A percentile compares a stretch with the other conserved stretches of the same genome.
These are phyloP conservation scores for Physeter macrocephalus DNA, from an alignment of 2,113 vertebrate species.

Conservation along the genomic window DNA sequence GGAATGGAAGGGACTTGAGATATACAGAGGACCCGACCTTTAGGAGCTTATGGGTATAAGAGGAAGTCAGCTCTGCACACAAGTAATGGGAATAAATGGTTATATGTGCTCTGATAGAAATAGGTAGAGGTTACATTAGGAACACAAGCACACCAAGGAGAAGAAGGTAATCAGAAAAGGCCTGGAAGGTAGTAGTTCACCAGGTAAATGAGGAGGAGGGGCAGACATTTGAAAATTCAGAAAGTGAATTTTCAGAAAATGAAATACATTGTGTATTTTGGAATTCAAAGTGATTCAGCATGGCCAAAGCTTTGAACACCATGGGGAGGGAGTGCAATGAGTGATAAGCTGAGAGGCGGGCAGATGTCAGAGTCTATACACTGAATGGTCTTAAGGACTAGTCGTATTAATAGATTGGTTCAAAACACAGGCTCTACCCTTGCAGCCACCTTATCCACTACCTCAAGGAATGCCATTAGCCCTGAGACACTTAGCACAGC, in stretches of 20 bases:
- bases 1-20: neutral
- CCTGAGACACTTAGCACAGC: neutral
- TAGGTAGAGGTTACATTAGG: neutral
- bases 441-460: neutral
- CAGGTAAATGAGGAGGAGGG: neutral
- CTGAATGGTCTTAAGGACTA: neutral
- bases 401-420: neutral
- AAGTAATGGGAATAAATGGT: neutral
- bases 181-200: neutral
- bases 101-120: neutral
- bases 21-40: neutral
- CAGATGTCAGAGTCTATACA: neutral
- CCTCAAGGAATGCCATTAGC: neutral
- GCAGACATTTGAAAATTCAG: neutral
- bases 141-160: neutral
- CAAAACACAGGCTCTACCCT: neutral
- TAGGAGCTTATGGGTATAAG: neutral
- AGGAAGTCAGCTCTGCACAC: neutral
- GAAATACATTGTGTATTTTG: neutral
- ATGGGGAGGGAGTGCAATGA: fast-evolving
- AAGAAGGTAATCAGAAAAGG: neutral
- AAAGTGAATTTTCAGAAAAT: no score
- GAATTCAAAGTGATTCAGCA: neutral
- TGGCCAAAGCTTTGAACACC: neutral
- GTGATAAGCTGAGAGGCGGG: neutral